Evolutionary conservation across 2,888 invertebrate species (phyloP).

Genomic region (Calameuta idolon): DNA sequence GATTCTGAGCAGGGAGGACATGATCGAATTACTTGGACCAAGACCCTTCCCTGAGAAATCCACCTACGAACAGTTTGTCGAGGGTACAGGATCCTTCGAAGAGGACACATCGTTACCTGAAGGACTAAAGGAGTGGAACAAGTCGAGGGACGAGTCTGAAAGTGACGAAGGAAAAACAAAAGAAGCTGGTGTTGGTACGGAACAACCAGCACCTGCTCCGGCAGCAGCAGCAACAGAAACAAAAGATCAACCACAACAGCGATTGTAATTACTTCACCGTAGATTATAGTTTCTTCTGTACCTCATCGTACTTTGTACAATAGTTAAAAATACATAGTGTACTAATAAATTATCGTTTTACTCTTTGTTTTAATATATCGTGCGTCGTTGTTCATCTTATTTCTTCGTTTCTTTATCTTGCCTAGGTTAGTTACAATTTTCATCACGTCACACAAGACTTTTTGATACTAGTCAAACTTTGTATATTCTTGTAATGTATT

Average conservation of each 20-base stretch:
- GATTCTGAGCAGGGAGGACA: slow-evolving; percentile 94
- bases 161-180: slow-evolving; percentile 27
- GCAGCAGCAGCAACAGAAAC: slow-evolving; percentile 21
- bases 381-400: slow-evolving; percentile 12
- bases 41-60: slow-evolving; percentile 99
- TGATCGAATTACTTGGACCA: slow-evolving; percentile 94
- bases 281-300: slow-evolving; percentile 45
- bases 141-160: slow-evolving; percentile 66
- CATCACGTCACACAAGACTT: neutral
- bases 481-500: neutral
- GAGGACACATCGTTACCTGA: slow-evolving; percentile 96
- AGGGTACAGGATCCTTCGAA: slow-evolving; percentile 97
- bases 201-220: neutral
- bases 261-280: slow-evolving; percentile 45
- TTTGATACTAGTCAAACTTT: neutral
- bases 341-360: slow-evolving; percentile 27
- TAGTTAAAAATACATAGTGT: slow-evolving; percentile 48
- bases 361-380: slow-evolving; percentile 28
- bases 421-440: neutral
- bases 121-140: slow-evolving; percentile 96
- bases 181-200: neutral
- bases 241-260: slow-evolving; percentile 41
- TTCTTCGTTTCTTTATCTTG: neutral
- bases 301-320: slow-evolving; percentile 51
- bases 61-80: slow-evolving; percentile 99